These are phyloP conservation scores for Synergus laeviventris DNA, from an alignment of 2,888 invertebrate species.

Conservation along the genomic window DNA sequence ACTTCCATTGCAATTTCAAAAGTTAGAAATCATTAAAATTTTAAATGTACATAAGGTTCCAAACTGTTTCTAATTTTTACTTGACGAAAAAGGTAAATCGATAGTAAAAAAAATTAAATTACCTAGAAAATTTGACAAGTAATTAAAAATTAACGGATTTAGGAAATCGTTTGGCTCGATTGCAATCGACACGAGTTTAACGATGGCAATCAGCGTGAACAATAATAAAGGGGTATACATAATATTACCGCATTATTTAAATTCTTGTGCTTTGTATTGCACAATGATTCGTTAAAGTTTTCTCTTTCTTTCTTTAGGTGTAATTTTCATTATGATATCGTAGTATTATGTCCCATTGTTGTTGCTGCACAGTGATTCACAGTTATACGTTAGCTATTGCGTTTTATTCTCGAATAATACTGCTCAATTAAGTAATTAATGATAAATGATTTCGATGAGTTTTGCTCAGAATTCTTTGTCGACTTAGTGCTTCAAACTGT, in stretches of 20 bases:
- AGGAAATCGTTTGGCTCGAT: background rate
- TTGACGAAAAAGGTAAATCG: background rate
- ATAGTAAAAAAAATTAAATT: background rate
- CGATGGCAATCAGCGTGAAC: conserved; percentile 9
- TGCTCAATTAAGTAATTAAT: conserved; percentile 40
- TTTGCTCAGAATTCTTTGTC: conserved; percentile 28
- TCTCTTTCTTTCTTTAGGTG: conserved; percentile 6
- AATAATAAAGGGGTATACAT: background rate
- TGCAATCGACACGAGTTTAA: conserved; percentile 16
- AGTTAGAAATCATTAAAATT: background rate
- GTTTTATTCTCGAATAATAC: conserved; percentile 50
- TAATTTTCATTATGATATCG: conserved; percentile 31
- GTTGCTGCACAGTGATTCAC: conserved; percentile 48
- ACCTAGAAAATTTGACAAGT: conserved; percentile 4
- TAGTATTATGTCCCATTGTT: conserved; percentile 48
- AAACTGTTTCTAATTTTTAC: conserved; percentile 3
- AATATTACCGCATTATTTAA: conserved; percentile 7
- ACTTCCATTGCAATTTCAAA: background rate
- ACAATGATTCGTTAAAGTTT: background rate
- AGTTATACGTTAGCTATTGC: conserved; percentile 49
- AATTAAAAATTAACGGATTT: background rate
- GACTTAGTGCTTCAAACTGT: conserved; percentile 30
- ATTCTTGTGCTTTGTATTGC: background rate
- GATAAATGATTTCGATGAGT: conserved; percentile 18
- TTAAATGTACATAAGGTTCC: background rate